Evolutionary conservation across 2,797 vertebrate genomes (phyloP).

Genomic region (Heterohyrax brucei): DNA sequence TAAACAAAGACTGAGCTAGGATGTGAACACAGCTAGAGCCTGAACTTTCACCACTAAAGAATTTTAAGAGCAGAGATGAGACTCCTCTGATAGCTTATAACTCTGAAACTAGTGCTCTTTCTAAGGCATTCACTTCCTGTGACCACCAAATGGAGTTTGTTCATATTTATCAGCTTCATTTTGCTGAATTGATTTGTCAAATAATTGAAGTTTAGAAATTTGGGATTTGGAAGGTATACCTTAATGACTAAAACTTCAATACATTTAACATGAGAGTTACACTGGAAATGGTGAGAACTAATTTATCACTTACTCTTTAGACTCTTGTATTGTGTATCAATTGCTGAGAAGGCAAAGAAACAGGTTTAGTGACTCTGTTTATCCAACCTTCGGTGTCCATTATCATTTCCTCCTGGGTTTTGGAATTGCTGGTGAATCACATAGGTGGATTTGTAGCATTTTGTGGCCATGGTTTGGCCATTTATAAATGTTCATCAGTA

Average conservation of each 20-base stretch:
- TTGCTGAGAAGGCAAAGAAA: background rate
- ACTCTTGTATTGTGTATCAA: background rate
- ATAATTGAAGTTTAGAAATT: slow-evolving; percentile 5
- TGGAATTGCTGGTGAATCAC: background rate
- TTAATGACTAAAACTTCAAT: background rate
- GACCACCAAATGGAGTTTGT: background rate
- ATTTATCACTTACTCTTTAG: slow-evolving; percentile 11
- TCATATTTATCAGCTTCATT: slow-evolving; percentile 20
- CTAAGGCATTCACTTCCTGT: background rate
- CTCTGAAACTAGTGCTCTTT: slow-evolving; percentile 4
- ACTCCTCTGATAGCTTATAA: background rate
- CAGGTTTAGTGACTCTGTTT: background rate
- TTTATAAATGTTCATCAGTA: background rate
- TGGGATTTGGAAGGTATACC: background rate
- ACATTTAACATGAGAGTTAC: background rate
- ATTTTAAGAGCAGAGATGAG: background rate
- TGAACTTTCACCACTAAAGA: background rate
- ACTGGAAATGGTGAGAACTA: background rate
- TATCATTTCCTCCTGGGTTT: slow-evolving; percentile 1
- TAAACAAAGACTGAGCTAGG: background rate
- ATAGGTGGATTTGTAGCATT: background rate
- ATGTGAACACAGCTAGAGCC: background rate
- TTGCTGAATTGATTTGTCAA: slow-evolving; percentile 45
- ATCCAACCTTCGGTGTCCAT: background rate
- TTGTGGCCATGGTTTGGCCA: background rate